A percentile compares a stretch with the other conserved stretches of the same genome.
Conservation (phyloP, 1,140 invertebrate genomes). For the Drosophila pseudoobscura region DNA sequence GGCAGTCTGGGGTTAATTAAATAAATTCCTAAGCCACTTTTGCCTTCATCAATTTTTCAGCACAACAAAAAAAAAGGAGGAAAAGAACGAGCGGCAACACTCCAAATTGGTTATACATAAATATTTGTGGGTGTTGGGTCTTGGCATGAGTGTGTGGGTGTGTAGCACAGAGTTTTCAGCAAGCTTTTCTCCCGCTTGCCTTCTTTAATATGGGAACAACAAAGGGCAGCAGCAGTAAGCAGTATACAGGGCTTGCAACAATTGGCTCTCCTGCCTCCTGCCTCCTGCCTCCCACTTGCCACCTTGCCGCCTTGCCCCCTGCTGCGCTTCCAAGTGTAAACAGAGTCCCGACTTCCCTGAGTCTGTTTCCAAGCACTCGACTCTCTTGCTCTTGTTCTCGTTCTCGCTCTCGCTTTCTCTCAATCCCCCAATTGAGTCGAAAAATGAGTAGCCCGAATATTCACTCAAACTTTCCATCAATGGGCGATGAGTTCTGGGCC, state of each 20-base stretch:
- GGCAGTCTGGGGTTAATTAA: slow-evolving; percentile 71
- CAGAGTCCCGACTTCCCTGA: slow-evolving; percentile 42
- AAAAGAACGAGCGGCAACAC: slow-evolving; percentile 5
- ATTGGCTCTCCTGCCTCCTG: slow-evolving; percentile 45
- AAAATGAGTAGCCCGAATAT: slow-evolving; percentile 27
- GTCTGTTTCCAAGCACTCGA: slow-evolving; percentile 45
- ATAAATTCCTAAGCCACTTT: slow-evolving; percentile 62
- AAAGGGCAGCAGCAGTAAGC: slow-evolving; percentile 22
- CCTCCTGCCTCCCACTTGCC: background rate
- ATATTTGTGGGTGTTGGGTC: slow-evolving; percentile 44
- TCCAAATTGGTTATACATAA: slow-evolving; percentile 71
- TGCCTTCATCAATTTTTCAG: slow-evolving; percentile 52
- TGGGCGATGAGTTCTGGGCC: slow-evolving; percentile 67
- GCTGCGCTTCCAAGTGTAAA: slow-evolving; percentile 72
- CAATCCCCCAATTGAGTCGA: slow-evolving; percentile 15
- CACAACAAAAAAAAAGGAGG: slow-evolving; percentile 34
- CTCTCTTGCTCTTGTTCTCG: slow-evolving; percentile 16
- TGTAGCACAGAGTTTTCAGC: slow-evolving; percentile 36
- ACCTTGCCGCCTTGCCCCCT: background rate
- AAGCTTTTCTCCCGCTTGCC: slow-evolving; percentile 51
- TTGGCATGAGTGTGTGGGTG: slow-evolving; percentile 20
- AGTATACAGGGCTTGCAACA: slow-evolving; percentile 69
- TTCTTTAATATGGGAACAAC: slow-evolving; percentile 24
- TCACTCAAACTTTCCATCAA: slow-evolving; percentile 79
- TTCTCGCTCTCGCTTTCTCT: slow-evolving; percentile 18